Base-by-base conservation (phyloP, 2,113 vertebrate species). In the Piaya cayana region DNA sequence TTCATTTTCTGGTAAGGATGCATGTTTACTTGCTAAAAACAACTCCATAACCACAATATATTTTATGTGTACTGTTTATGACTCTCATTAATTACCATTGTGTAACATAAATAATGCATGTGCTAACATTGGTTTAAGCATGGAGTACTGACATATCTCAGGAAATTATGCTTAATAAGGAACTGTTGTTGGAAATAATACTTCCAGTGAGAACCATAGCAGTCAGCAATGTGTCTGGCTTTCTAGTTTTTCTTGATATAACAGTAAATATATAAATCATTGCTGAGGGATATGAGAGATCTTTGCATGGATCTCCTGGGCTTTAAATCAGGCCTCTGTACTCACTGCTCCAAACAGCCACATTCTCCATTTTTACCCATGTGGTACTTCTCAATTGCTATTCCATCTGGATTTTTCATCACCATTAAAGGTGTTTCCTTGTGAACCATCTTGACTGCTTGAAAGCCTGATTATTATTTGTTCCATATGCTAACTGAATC, bases 41-140 rank as follows among this genome's bases (percentile, higher is more conserved):
- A 71, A 56, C 21, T 82, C 56, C n/a, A 60, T 56, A 87, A 71
- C 26, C 13, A 21, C 43, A 91, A 82, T 22, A 90, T 53, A 69
- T 91, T 88, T 91, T 79, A 3, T 23, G 65, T 14, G 53, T 69
- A 36, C 25, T 76, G 27, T 6, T 30, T 60, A 64, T 47, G 53
- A 71, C 60, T 87, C 78, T 95, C 65, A 91, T 91, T 89, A 91
- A 89, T 94, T 90, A 76, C 59, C 49, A 34, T 18, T 75, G 6
- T n/a, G 50, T n/a, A 83, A 19, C 52, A 88, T 81, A 82, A 94
- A 86, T 88, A 86, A 91, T 86, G 29, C 52, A 75, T 2, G 3
- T 74, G 29, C 64, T 94, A 86, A 70, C 65, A 95, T 52, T 83
- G 64, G 92, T 90, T 96, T 81, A 83, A 83, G 77, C 21, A 32